Base-by-base conservation (phyloP, 2,888 invertebrate genomes). In the Coleophora flavipennella region DNA sequence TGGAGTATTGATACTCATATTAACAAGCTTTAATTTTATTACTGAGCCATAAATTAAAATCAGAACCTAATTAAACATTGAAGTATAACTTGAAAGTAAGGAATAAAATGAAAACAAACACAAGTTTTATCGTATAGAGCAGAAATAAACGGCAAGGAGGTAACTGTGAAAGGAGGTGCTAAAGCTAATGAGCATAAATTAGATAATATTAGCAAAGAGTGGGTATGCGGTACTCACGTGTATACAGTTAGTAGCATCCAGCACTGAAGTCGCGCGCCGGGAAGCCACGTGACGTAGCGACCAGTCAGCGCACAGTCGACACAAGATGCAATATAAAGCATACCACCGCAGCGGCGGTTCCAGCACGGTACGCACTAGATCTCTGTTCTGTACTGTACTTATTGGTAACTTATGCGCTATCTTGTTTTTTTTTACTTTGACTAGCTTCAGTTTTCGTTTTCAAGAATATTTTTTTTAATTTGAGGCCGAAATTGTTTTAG, bases 161-260 rank as follows among this genome's bases (percentile, higher is more conserved):
- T 20, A 20, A 20, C 20, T 20, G 20, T 20, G 20, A 20, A 20
- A 20, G 20, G 20, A 20, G 20, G 20, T 20, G 20, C 20, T 20
- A 20, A 20, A 20, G 3, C 44, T 27, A 33, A 38, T 36, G 25
- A 31, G 37, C 37, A 26, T 20, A 20, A 20, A 20, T 20, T 20
- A 20, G 20, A 20, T 20, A 20, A 31, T 14, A 37, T 39, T 28
- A 36, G 40, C 40, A 42, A 41, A 49, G 36, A 45, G 40, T 40
- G 41, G 48, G 38, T 43, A 48, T 50, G 33, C 4, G 37, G 46
- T 73, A 88, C 88, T 88, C 65, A 88, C 88, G 88, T 88, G 88
- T 85, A 88, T 87, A 87, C 86, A 88, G 87, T 86, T 88, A 88
- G 88, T 87, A 88, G 87, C 88, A 88, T 88, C 88, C 88, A 88